Base-by-base conservation (phyloP, 1,140 invertebrate genomes). In the Drosophila hydei region DNA sequence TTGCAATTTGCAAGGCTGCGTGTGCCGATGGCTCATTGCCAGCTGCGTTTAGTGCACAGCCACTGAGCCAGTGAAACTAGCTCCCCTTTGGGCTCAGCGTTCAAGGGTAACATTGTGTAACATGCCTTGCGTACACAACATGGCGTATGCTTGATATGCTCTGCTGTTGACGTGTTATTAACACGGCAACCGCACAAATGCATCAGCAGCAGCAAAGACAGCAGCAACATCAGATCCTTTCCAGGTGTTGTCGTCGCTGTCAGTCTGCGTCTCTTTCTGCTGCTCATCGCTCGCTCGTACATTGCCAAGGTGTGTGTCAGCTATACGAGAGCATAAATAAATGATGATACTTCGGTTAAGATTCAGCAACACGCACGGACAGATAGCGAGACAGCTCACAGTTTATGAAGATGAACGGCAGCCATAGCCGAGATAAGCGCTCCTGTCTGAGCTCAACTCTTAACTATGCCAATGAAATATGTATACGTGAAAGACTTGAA, bases 1-100 rank as follows among this genome's bases (percentile, higher is more conserved):
- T 88, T 83, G 83, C 83, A 88, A 89, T 88, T 88, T 89, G 84
- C 72, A 77, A 76, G 77, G 64, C 68, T 59, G 68, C 61, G 64
- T 78, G 77, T 77, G 80, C 61, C 80, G 69, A 78, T 50, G 78
- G 61, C 63, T 68, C 72, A 75, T 63, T 64, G 74, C 55, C 70
- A 80, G 75, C 68, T 67, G 62, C 72, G 75, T 75, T 77, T 77
- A 77, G 75, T 62, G 47, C 43, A 14, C 40, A 59, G 40, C 33
- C 6, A 19, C 2, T 38, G 12, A 38, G 12, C 51, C 47, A 55
- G 36, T 18, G 12, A 5, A 38, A 30, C 38, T 40, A 9, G 8
- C 8, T 0, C 33, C 16, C 50, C 16, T 33, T 52, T 16, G 16
- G 16, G 19, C 16, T 19, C 11, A 5, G 1, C 12, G 42, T 3